Base-by-base conservation (phyloP, 2,113 vertebrate species). In the Psettodes erumei region DNA sequence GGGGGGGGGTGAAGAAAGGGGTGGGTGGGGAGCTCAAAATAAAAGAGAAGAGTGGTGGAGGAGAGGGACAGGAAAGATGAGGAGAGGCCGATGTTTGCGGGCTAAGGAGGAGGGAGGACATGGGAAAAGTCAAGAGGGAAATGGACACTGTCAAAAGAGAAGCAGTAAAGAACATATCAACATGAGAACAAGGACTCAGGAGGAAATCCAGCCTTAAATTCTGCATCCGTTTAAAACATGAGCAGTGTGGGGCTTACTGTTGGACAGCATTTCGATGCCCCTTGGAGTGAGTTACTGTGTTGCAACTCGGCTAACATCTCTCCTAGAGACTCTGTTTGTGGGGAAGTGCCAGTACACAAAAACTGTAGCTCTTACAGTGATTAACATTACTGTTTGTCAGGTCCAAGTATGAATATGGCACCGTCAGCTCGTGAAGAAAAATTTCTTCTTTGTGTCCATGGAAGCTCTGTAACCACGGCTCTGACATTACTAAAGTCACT, bases 1-100 rank as follows among this genome's bases (percentile, higher is more conserved):
- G 25, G 38, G 50, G 55, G 33, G 33, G 38, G 55, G 12, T 59
- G 23, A 35, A n/a, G 70, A 18, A 27, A 18, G 25, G 6, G 37
- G 42, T 30, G 42, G 42, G 33, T 4, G 53, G 23, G 68, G 15
- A 75, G 66, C 56, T 79, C 23, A 15, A 42, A 79, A 75, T 75
- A 71, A 66, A 63, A 63, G 56, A 33, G 33, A 33, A 33, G 1
- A 37, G 33, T 16, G 5, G 8, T 21, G 32, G 40, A 45, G 18
- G 28, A 62, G 37, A 64, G 42, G 15, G 30, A 53, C 2, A n/a
- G 58, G 33, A 28, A n/a, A 58, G 65, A 70, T 30, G 32, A 65
- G 45, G 25, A n/a, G 38, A 63, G 32, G 27, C 48, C 21, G 23
- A 47, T 56, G 38, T 48, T 59, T 71, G 38, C 27, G 25, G 60